Base-by-base conservation (phyloP, 2,797 vertebrate genomes). In the Takifugu ocellatus region DNA sequence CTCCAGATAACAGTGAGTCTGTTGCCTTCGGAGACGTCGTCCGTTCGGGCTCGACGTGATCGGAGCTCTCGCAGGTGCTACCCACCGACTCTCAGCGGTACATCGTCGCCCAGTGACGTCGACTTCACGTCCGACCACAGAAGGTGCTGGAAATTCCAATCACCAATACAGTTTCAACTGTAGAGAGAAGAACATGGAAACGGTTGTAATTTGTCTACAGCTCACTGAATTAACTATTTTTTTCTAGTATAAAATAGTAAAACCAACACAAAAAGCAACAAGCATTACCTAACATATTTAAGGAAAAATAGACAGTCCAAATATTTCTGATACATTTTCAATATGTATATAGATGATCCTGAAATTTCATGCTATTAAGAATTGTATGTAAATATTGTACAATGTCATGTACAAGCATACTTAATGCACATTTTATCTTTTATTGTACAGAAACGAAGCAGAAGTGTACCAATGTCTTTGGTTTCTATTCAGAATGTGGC, bases 351-450 rank as follows among this genome's bases (percentile, higher is more conserved):
- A 98, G 92, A 92, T 93, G 94, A 93, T 94, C 92, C 92, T 94
- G 93, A 96, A 90, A 95, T 96, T 93, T 96, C 94, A 93, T 93
- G 95, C 92, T 91, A 93, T 93, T 86, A 86, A 91, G 91, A 94
- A 93, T 82, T 85, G 85, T 88, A 90, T 98, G 96, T 99, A 98
- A 94, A 98, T 98, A 97, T 85, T 98, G 96, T 98, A 98, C 91
- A 92, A 93, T 94, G 95, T 96, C 93, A 94, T 94, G 95, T 98
- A 98, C 94, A 95, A 97, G 94, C 94, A 87, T 95, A 97, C 94
- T 90, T 94, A 94, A 97, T 98, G 96, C 95, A 98, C 95, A 98
- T 93, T 98, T 95, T 96, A 98, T 97, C 96, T 98, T 98, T 89
- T 96, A 96, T 95, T 98, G 96, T 98, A 97, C 93, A 97, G 95